phyloP scores from a whole-genome alignment of 2,797 vertebrate species.

The Myotis planiceps region DNA sequence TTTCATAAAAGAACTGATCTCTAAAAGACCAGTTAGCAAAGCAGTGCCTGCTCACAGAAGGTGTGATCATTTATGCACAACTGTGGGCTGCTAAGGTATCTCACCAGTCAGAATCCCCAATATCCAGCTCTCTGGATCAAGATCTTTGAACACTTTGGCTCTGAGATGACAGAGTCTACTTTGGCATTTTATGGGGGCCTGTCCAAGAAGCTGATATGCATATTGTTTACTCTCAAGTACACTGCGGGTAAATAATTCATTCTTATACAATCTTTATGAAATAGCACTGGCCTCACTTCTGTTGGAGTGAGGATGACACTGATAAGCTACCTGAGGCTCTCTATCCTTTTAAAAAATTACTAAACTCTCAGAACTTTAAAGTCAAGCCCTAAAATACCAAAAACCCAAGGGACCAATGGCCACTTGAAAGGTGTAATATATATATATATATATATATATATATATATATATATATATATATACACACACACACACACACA shows the following conservation, averaged over 20 bases:
- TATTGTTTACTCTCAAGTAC: background rate
- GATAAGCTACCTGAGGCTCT: background rate
- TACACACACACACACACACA: background rate
- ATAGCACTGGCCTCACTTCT: background rate
- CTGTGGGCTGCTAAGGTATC: background rate
- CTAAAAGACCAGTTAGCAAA: slow-evolving; percentile 42
- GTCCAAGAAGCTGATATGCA: background rate
- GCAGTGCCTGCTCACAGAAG: background rate
- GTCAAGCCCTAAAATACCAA: background rate
- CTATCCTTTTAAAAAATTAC: background rate
- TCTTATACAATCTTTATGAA: slow-evolving; percentile 4
- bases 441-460: no score
- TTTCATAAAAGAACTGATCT: background rate
- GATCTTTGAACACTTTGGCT: background rate
- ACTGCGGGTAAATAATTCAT: background rate
- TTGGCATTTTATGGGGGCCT: background rate
- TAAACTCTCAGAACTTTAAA: background rate
- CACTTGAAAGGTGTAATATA: background rate
- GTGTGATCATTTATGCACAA: background rate
- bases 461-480: no score
- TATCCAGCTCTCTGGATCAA: background rate
- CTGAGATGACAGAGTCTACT: background rate
- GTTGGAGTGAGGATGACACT: background rate
- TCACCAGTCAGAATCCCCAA: background rate
- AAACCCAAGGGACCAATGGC: background rate